A percentile compares a stretch with the other conserved stretches of the same genome.
Evolutionary conservation across 2,113 vertebrate species (phyloP).

Genomic region (Clarias batrachus): DNA sequence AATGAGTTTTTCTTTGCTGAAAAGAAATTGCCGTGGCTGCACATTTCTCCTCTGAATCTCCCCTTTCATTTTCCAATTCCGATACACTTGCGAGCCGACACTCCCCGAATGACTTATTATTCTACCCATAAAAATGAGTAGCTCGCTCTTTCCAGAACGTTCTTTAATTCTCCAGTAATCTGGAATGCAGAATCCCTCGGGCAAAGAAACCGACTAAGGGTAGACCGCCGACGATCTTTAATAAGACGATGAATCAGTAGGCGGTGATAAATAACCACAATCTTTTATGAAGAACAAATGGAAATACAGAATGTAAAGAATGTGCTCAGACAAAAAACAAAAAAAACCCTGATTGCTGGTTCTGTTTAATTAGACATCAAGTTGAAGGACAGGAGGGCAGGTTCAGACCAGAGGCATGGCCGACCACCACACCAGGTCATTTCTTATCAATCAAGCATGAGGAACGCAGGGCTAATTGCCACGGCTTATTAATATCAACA

Average conservation of each 20-base stretch:
- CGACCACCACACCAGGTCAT: conserved; percentile 31
- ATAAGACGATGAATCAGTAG: conserved; percentile 54
- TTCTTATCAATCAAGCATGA: conserved; percentile 47
- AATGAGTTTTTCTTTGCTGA: conserved; percentile 69
- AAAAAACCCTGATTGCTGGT: neutral
- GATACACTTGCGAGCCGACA: neutral
- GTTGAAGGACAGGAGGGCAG: conserved; percentile 5
- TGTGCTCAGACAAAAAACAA: conserved; percentile 31
- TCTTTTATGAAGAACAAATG: conserved; percentile 20
- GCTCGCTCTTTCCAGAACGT: conserved; percentile 43
- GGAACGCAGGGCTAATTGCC: conserved; percentile 29
- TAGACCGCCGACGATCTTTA: conserved; percentile 47
- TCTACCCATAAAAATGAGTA: conserved; percentile 41
- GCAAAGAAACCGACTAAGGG: conserved; percentile 9
- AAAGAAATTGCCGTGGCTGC: conserved; percentile 59
- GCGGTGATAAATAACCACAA: conserved; percentile 44
- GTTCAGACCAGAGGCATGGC: conserved; percentile 30
- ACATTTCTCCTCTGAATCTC: conserved; percentile 58
- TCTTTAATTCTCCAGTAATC: conserved; percentile 34
- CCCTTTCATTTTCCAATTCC: conserved; percentile 41
- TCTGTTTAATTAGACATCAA: conserved; percentile 10
- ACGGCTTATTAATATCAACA: conserved; percentile 56
- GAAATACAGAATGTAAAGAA: conserved; percentile 39
- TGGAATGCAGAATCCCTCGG: conserved; percentile 44
- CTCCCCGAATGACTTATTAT: conserved; percentile 6